Percentiles rank a stretch among this genome's conserved stretches.
phyloP scores from a whole-genome alignment of 2,888 invertebrate species.

The Cabera pusaria region DNA sequence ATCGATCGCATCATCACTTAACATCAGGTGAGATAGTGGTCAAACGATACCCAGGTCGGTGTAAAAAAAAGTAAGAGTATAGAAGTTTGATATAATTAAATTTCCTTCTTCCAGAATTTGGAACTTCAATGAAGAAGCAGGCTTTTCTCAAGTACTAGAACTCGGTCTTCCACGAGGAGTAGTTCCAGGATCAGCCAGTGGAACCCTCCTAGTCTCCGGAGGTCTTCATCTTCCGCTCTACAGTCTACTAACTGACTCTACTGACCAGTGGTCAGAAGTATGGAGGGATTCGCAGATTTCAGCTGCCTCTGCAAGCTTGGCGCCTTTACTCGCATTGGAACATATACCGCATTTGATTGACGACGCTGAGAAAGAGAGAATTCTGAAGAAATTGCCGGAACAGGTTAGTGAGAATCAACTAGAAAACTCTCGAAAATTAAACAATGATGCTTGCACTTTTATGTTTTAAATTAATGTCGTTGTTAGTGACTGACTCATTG shows the following conservation, averaged over 20 bases:
- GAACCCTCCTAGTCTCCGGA: conserved; percentile 84
- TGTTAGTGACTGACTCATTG: too few species aligned
- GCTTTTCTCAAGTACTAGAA: conserved; percentile 87
- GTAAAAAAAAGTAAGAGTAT: too few species aligned
- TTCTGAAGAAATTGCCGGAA: conserved; percentile 80
- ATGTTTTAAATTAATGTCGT: too few species aligned
- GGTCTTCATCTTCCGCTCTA: conserved; percentile 84
- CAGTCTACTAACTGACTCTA: conserved; percentile 59
- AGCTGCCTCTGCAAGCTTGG: conserved; percentile 83
- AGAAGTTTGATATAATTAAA: too few species aligned
- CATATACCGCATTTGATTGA: conserved; percentile 80
- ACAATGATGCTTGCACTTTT: too few species aligned
- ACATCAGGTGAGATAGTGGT: too few species aligned
- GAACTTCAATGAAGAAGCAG: conserved; percentile 88
- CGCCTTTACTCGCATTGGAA: conserved; percentile 81
- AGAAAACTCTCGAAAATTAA: too few species aligned
- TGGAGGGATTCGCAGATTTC: conserved; percentile 75
- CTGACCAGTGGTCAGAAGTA: conserved; percentile 69
- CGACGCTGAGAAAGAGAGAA: conserved; percentile 72
- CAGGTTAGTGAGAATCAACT: too few species aligned
- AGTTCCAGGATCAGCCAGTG: conserved; percentile 86
- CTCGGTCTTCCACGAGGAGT: conserved; percentile 85
- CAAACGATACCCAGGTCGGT: too few species aligned
- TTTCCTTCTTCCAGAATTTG: conserved; percentile 83
- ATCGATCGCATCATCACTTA: too few species aligned